Percentiles rank a stretch among this genome's conserved stretches.
phyloP scores from a whole-genome alignment of 2,888 invertebrate species.

The Caenorhabditis angaria region DNA sequence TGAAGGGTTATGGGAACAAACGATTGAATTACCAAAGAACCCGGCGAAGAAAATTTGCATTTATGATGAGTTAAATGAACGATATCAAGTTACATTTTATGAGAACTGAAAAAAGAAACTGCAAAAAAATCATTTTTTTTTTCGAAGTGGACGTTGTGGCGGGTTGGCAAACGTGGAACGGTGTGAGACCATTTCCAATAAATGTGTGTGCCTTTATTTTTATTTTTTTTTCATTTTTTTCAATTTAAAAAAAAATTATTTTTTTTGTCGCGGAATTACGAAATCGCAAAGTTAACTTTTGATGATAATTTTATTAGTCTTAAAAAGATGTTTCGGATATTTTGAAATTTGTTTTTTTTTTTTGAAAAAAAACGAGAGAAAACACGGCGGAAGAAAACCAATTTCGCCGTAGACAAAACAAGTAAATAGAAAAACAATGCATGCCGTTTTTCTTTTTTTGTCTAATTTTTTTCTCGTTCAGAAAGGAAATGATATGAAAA shows the following conservation, averaged over 20 bases:
- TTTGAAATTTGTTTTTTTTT: too few relatives aligned
- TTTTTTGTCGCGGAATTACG: neutral
- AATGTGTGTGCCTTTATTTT: neutral
- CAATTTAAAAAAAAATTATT: neutral
- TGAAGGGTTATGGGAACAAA: neutral
- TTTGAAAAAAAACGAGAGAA: neutral
- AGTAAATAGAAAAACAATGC: slow-evolving; percentile 4
- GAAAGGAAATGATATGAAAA: neutral
- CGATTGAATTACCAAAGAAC: neutral
- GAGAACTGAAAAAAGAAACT: neutral
- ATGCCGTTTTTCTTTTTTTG: neutral
- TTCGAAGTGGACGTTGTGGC: slow-evolving; percentile 1
- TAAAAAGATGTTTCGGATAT: too few relatives aligned
- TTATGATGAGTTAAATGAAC: neutral
- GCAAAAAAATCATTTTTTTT: neutral
- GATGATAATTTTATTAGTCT: too few relatives aligned
- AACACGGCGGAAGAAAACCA: neutral
- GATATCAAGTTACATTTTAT: neutral
- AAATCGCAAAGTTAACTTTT: too few relatives aligned
- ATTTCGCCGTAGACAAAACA: neutral
- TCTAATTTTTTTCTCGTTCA: neutral
- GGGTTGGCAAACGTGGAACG: neutral
- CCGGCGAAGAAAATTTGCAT: neutral
- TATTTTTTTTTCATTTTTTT: neutral
- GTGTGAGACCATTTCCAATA: neutral